Evolutionary conservation across 1,140 invertebrate genomes (phyloP).

Genomic region (Papilio glaucus): DNA sequence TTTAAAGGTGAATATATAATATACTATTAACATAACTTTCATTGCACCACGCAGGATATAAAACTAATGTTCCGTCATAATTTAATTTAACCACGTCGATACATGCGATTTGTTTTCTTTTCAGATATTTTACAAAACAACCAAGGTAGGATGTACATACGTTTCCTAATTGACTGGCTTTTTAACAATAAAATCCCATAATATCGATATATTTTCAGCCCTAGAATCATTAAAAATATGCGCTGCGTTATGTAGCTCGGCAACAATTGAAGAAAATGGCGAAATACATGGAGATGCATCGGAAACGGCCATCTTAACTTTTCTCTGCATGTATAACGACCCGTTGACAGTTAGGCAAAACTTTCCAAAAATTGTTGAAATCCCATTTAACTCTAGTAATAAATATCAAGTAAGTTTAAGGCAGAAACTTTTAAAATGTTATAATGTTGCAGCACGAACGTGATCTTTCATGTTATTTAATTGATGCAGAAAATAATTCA

Average conservation of each 20-base stretch:
- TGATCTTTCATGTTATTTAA: constrained; percentile 91
- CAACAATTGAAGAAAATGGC: constrained; percentile 47
- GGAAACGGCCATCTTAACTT: constrained; percentile 72
- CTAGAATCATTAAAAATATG: constrained; percentile 58
- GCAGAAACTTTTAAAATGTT: neutral
- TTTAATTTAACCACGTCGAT: neutral
- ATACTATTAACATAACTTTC: neutral
- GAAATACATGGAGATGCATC: constrained; percentile 66
- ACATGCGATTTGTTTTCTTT: constrained; percentile 41
- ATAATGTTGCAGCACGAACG: neutral
- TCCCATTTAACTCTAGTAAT: constrained; percentile 82
- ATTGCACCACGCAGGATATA: too few species aligned
- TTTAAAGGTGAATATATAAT: constrained; percentile 51
- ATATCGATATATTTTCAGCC: constrained; percentile 46
- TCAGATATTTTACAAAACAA: constrained; percentile 47
- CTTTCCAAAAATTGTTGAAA: constrained; percentile 74
- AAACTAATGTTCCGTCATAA: neutral
- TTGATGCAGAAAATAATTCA: constrained; percentile 65
- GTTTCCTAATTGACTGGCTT: neutral
- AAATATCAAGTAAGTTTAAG: constrained; percentile 88
- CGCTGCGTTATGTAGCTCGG: constrained; percentile 66
- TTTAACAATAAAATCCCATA: neutral
- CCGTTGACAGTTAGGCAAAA: constrained; percentile 50
- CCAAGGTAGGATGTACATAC: constrained; percentile 46
- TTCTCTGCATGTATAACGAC: constrained; percentile 59